A percentile compares a stretch with the other conserved stretches of the same genome.
These are phyloP conservation scores for Pseudomyrmex gracilis DNA, from an alignment of 1,140 invertebrate genomes.

Conservation along the genomic window DNA sequence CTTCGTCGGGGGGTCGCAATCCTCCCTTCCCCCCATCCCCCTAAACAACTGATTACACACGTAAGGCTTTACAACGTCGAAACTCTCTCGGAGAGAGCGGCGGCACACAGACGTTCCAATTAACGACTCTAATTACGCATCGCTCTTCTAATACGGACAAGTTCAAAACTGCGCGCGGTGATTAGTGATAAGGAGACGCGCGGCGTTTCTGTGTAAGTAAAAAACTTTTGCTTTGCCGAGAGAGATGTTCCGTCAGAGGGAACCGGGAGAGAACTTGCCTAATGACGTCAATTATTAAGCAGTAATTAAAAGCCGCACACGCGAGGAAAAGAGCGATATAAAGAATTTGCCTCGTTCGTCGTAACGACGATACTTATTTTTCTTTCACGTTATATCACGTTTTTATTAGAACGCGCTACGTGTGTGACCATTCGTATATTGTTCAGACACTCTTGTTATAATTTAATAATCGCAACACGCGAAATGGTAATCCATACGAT, in stretches of 20 bases:
- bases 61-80: slow-evolving; percentile 12
- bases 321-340: slow-evolving; percentile 6
- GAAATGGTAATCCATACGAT: too few relatives aligned
- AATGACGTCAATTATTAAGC: slow-evolving; percentile 53
- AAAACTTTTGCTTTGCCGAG: slow-evolving; percentile 54
- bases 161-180: slow-evolving; percentile 51
- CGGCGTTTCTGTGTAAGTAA: slow-evolving; percentile 34
- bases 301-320: slow-evolving; percentile 40
- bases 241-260: slow-evolving; percentile 30
- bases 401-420: background rate
- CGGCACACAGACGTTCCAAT: slow-evolving; percentile 53
- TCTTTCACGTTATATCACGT: background rate
- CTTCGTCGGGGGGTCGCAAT: too few relatives aligned
- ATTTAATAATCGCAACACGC: background rate
- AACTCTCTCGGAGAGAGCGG: slow-evolving; percentile 27
- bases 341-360: slow-evolving; percentile 2
- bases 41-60: slow-evolving; percentile 59
- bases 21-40: too few relatives aligned
- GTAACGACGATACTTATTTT: slow-evolving; percentile 3
- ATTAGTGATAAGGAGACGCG: slow-evolving; percentile 59
- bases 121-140: slow-evolving; percentile 65
- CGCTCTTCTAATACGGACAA: slow-evolving; percentile 49
- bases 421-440: too few relatives aligned
- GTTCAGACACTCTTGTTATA: background rate
- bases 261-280: slow-evolving; percentile 6